Percentiles rank a stretch among this genome's conserved stretches.
These are phyloP conservation scores for Notocelia uddmanniana DNA, from an alignment of 2,888 invertebrate species.

Conservation along the genomic window DNA sequence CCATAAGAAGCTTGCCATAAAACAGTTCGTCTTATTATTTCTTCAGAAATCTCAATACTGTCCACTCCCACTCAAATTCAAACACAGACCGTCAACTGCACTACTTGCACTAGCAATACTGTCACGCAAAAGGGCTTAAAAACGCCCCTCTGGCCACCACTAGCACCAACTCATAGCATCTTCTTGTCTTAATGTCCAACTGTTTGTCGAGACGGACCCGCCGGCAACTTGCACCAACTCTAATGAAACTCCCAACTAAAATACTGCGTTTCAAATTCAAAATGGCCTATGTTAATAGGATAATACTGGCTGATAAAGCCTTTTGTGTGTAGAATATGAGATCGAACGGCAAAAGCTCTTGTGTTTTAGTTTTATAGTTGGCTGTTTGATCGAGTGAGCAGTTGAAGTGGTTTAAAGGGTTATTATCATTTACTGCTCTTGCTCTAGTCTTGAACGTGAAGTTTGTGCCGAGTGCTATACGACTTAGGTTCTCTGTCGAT, in stretches of 20 bases:
- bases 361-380: constrained; percentile 25
- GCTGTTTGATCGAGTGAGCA: constrained; percentile 20
- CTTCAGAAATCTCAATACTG: constrained; percentile 6
- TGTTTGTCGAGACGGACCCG: constrained; percentile 30
- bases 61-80: constrained; percentile 1
- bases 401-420: constrained; percentile 19
- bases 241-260: constrained; percentile 34
- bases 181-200: not conserved
- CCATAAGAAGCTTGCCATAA: not conserved
- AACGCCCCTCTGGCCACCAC: not conserved
- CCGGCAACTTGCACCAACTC: constrained; percentile 30
- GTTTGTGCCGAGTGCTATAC: no score
- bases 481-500: no score
- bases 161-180: no score
- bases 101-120: not conserved
- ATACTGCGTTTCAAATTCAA: constrained; percentile 11
- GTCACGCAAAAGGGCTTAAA: not conserved
- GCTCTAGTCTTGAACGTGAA: not conserved
- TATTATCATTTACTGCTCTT: constrained; percentile 4
- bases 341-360: constrained; percentile 18
- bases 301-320: not conserved
- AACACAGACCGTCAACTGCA: constrained; percentile 14
- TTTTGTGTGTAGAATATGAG: not conserved
- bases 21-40: not conserved
- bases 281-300: not conserved